phyloP scores from a whole-genome alignment of 2,888 invertebrate genomes.

The Maniola hyperantus region DNA sequence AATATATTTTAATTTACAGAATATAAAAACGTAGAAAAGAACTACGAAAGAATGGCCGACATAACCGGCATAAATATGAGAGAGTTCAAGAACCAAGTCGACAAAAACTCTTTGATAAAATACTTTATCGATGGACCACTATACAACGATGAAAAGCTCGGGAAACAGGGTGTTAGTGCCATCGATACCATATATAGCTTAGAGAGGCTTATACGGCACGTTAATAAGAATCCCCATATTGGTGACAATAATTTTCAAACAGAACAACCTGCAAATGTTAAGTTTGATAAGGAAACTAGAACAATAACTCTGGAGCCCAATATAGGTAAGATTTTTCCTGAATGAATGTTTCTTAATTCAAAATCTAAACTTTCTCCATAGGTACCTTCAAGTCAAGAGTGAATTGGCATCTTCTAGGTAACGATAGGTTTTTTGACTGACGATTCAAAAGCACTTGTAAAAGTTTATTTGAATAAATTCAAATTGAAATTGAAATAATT shows the following conservation, averaged over 20 bases:
- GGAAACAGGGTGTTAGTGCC: conserved; percentile 54
- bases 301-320: conserved; percentile 12
- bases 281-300: conserved; percentile 7
- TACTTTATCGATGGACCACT: conserved; percentile 62
- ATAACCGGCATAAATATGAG: conserved; percentile 64
- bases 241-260: conserved; percentile 3
- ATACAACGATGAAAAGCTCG: conserved; percentile 56
- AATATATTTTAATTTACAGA: conserved; percentile 47
- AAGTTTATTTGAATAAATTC: too few species aligned
- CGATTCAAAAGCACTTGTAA: too few species aligned
- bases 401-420: too few species aligned
- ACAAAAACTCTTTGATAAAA: conserved; percentile 60
- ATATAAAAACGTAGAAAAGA: conserved; percentile 55
- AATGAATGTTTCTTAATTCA: too few species aligned
- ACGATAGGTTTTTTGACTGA: too few species aligned
- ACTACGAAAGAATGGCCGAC: conserved; percentile 59
- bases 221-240: conserved; percentile 52
- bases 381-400: too few species aligned
- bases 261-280: conserved; percentile 9
- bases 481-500: too few species aligned
- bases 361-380: too few species aligned
- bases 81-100: conserved; percentile 57
- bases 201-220: conserved; percentile 58
- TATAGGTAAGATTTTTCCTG: conserved; percentile 21
- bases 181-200: conserved; percentile 59